Evolutionary conservation across 2,888 invertebrate species (phyloP), one percentile per base, ranked within the genome.

Genomic region (Psylliodes chrysocephalus): DNA sequence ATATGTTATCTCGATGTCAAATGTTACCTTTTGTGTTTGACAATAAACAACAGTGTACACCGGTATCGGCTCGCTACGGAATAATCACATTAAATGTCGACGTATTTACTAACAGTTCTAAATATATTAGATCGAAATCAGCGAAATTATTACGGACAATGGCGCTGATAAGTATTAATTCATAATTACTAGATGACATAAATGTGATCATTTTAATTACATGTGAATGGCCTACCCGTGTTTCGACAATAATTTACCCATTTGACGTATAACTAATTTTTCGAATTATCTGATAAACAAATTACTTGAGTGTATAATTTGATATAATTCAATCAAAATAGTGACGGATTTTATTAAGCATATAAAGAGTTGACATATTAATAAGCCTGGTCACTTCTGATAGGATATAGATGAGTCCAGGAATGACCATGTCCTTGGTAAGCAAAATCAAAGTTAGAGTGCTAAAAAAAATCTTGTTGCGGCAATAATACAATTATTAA

Each of bases 21-120:
- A 76, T 72, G 73, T 69, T 73, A 69, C 77, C 75, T 76, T 75
- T 76, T 74, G 75, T 71, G 60, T 75, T 73, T 73, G 77, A 75
- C 75, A 75, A 77, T 75, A 76, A 76, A 77, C 77, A 76, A 75
- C 75, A 72, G 64, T 69, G 57, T 61, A 73, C n/a, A 75, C 74
- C 51, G n/a, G 40, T 59, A 18, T 38, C 59, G 49, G 22, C 51
- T 38, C 17, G 25, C 7, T 49, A 14, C 28, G 22, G 49, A 59
- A 59, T 59, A 59, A 59, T 49, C 49, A 40, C 49, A 40, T 59
- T 59, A 46, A 33, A 59, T 49, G 49, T 59, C 28, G 49, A 51
- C 57, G 44, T 57, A 47, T 57, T 57, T 47, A 57, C 59, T 40
- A 59, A 59, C 49, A 38, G 49, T 25, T 59, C 49, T 59, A 59